A percentile compares a stretch with the other conserved stretches of the same genome.
phyloP scores from a whole-genome alignment of 2,797 vertebrate species.

The Anas acuta region DNA sequence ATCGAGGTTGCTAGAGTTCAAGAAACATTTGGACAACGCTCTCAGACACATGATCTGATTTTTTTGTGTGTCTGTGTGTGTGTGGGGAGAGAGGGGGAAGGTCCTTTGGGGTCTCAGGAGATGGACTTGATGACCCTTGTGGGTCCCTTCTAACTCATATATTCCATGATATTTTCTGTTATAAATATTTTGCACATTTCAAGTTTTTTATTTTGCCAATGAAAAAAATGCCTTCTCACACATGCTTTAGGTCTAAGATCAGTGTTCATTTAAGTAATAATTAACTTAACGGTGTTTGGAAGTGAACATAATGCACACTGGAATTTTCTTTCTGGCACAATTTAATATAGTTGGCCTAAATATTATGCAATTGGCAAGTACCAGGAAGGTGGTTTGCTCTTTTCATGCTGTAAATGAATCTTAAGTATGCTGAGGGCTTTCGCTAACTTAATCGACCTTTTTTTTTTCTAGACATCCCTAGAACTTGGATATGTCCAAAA shows the following conservation, averaged over 20 bases:
- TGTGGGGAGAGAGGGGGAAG: no score
- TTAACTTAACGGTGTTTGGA: conserved; percentile 60
- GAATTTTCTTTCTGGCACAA: conserved; percentile 39
- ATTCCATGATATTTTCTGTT: background rate
- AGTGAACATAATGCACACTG: conserved; percentile 10
- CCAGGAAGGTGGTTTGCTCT: conserved; percentile 27
- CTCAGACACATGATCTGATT: no score
- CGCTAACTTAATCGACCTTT: background rate
- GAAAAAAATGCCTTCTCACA: conserved; percentile 30
- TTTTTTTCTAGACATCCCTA: background rate
- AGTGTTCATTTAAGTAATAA: conserved; percentile 28
- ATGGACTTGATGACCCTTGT: no score
- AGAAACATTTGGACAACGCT: no score
- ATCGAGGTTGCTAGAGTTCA: no score
- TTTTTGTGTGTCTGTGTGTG: no score
- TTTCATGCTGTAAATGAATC: conserved; percentile 28
- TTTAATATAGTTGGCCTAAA: conserved; percentile 48
- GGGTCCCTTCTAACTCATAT: no score
- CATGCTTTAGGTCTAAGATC: conserved; percentile 9
- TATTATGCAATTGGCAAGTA: background rate
- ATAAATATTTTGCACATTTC: background rate
- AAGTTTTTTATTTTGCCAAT: conserved; percentile 1
- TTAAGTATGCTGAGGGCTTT: background rate
- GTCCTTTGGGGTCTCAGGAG: no score
- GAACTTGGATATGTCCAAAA: background rate